These are phyloP conservation scores for Psophia crepitans DNA, from an alignment of 2,113 vertebrate genomes.

Conservation along the genomic window DNA sequence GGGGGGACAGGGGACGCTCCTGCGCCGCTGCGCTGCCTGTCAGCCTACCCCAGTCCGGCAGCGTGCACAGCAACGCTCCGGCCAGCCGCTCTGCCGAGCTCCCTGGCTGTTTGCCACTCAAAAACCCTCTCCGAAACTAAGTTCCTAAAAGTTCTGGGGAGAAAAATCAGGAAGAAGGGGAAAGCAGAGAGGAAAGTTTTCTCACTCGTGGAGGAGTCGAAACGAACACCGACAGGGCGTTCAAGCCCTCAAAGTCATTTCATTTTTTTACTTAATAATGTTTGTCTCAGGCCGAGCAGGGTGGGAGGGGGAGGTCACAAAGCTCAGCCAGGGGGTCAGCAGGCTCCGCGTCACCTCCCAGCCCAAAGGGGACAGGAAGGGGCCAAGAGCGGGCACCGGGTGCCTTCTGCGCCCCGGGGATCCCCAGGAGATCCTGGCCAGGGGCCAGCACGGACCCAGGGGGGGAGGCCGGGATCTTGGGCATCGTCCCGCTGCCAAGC, in stretches of 20 bases:
- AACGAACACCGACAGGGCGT: no score
- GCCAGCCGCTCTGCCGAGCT: not conserved
- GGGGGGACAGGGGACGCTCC: not conserved
- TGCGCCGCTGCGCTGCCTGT: not conserved
- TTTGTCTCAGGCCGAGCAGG: accelerated
- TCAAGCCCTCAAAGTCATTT: not conserved
- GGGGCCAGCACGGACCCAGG: accelerated
- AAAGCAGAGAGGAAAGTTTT: not conserved
- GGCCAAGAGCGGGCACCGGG: accelerated
- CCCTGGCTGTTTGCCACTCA: not conserved
- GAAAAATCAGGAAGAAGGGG: no score
- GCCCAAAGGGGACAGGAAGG: not conserved
- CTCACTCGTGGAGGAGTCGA: not conserved
- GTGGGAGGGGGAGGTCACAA: not conserved
- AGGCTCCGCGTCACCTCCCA: not conserved
- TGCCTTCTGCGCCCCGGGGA: not conserved
- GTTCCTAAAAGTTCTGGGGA: not conserved
- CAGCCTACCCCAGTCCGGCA: accelerated
- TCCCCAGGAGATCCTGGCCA: no score
- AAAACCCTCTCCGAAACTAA: not conserved
- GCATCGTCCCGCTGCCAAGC: not conserved
- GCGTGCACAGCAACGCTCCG: not conserved
- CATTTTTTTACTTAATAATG: not conserved
- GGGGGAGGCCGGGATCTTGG: not conserved
- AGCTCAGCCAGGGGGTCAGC: not conserved